phyloP scores from a whole-genome alignment of 2,113 vertebrate genomes.

The Tupaia chinensis region DNA sequence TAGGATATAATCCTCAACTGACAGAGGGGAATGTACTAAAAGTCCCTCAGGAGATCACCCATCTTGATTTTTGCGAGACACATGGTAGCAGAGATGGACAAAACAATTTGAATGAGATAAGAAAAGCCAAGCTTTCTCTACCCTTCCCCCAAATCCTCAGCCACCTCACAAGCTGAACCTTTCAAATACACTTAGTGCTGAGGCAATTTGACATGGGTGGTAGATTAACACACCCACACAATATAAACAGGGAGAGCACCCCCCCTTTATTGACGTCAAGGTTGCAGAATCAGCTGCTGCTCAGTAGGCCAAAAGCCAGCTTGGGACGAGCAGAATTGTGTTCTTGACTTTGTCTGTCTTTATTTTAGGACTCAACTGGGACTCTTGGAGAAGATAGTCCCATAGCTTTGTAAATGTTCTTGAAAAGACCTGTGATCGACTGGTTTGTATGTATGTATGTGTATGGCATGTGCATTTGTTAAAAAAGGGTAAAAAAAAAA shows the following conservation, averaged over 20 bases:
- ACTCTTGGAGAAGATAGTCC: constrained; percentile 13
- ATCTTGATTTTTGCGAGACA: constrained; percentile 78
- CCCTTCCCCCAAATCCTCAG: constrained; percentile 82
- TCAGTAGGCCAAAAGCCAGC: constrained; percentile 74
- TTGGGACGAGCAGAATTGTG: background rate
- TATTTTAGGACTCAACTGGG: background rate
- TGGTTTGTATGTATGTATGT: background rate
- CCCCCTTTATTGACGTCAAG: constrained; percentile 41
- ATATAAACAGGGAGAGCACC: constrained; percentile 70
- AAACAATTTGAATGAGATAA: constrained; percentile 85
- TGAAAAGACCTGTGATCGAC: background rate
- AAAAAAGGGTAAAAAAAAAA: background rate
- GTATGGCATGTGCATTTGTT: background rate
- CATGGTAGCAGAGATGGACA: constrained; percentile 78
- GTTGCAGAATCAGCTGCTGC: constrained; percentile 74
- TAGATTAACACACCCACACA: constrained; percentile 82
- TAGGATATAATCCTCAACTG: constrained; percentile 80
- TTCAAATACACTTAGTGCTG: constrained; percentile 79
- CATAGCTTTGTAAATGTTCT: constrained; percentile 35
- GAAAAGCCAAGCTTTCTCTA: constrained; percentile 72
- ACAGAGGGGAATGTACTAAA: constrained; percentile 61
- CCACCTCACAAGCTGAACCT: constrained; percentile 81
- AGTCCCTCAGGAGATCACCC: constrained; percentile 74
- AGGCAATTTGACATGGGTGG: constrained; percentile 81
- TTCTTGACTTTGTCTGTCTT: constrained; percentile 12